phyloP scores from a whole-genome alignment of 2,113 vertebrate genomes.

The Rafetus swinhoei region DNA sequence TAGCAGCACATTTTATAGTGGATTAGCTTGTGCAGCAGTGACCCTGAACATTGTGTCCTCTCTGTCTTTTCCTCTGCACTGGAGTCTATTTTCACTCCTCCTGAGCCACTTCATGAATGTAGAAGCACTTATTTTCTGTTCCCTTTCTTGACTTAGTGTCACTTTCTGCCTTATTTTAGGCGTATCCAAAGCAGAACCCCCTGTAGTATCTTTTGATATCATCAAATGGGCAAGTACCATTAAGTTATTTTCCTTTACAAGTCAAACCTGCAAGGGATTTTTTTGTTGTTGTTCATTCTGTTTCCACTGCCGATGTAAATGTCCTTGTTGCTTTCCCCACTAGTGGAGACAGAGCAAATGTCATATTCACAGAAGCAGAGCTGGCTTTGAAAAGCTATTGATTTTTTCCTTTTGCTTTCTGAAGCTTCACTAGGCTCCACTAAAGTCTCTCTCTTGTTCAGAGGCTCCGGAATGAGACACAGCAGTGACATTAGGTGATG shows the following conservation, averaged over 20 bases:
- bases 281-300: slow-evolving; percentile 57
- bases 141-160: slow-evolving; percentile 17
- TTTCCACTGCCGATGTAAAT: slow-evolving; percentile 56
- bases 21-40: background rate
- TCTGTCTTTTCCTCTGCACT: background rate
- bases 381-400: slow-evolving; percentile 65
- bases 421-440: slow-evolving; percentile 64
- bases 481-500: slow-evolving; percentile 16
- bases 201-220: slow-evolving; percentile 52
- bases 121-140: background rate
- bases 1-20: slow-evolving; percentile 22
- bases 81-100: slow-evolving; percentile 43
- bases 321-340: slow-evolving; percentile 71
- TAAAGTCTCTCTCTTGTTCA: slow-evolving; percentile 64
- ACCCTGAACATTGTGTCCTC: background rate
- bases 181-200: background rate
- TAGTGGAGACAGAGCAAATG: slow-evolving; percentile 71
- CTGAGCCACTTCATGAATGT: background rate
- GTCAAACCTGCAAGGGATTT: slow-evolving; percentile 63
- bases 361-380: slow-evolving; percentile 72
- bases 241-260: slow-evolving; percentile 59
- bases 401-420: slow-evolving; percentile 65
- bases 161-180: slow-evolving; percentile 43
- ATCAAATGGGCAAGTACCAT: slow-evolving; percentile 43
- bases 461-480: slow-evolving; percentile 58